Percentiles rank a stretch among this genome's conserved stretches.
These are phyloP conservation scores for Augochlorella aurata DNA, from an alignment of 2,888 invertebrate species.

Conservation along the genomic window DNA sequence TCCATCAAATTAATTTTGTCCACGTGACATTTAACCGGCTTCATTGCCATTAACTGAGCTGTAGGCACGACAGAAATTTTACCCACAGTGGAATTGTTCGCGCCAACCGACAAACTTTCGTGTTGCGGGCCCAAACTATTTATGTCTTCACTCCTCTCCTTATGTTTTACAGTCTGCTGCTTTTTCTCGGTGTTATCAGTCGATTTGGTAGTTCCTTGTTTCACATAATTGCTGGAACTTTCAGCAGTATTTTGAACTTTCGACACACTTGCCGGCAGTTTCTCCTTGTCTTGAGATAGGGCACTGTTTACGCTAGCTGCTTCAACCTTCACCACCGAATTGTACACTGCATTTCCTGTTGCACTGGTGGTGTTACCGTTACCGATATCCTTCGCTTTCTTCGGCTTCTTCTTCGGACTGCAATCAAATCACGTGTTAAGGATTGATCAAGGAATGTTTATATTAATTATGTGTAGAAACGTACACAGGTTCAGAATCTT, in stretches of 20 bases:
- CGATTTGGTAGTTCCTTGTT: slow-evolving; percentile 56
- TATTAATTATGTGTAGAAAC: slow-evolving; percentile 26
- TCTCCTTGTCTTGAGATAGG: slow-evolving; percentile 57
- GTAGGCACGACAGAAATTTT: slow-evolving; percentile 76
- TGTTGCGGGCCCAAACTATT: slow-evolving; percentile 55
- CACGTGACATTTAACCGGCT: slow-evolving; percentile 66
- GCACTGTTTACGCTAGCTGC: slow-evolving; percentile 47
- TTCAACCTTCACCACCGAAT: slow-evolving; percentile 59
- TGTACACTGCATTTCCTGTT: slow-evolving; percentile 52
- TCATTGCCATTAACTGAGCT: slow-evolving; percentile 75
- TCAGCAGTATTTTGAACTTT: slow-evolving; percentile 62
- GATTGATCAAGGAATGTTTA: slow-evolving; percentile 3
- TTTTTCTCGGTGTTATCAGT: slow-evolving; percentile 61
- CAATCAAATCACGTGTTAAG: slow-evolving; percentile 61
- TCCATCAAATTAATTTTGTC: slow-evolving; percentile 78
- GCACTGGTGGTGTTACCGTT: slow-evolving; percentile 45
- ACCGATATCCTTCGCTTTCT: slow-evolving; percentile 71
- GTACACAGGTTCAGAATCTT: slow-evolving; percentile 60
- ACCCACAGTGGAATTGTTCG: slow-evolving; percentile 66
- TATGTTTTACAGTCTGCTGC: slow-evolving; percentile 66
- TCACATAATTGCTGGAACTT: slow-evolving; percentile 58
- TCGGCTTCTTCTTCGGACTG: slow-evolving; percentile 77
- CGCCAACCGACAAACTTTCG: slow-evolving; percentile 48
- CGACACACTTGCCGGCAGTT: slow-evolving; percentile 52
- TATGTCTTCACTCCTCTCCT: slow-evolving; percentile 69